Percentiles rank a stretch among this genome's conserved stretches.
These are phyloP conservation scores for Platycnemis pennipes DNA, from an alignment of 2,888 invertebrate species.

Conservation along the genomic window DNA sequence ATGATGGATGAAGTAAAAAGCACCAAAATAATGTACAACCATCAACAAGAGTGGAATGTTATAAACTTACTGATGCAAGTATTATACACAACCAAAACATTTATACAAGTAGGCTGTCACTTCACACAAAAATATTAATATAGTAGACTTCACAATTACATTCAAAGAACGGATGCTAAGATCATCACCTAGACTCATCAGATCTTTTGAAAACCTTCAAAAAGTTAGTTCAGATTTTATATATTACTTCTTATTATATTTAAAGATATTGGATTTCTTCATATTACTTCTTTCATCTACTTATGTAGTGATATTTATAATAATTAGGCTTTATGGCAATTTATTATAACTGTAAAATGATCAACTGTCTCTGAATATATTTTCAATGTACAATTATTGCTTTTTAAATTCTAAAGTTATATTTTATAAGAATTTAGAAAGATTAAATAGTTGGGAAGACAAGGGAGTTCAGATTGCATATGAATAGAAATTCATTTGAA, in stretches of 20 bases:
- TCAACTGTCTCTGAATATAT: constrained; percentile 49
- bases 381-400: constrained; percentile 65
- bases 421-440: constrained; percentile 28
- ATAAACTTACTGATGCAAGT: neutral
- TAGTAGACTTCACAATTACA: neutral
- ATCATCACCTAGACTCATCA: neutral
- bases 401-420: constrained; percentile 57
- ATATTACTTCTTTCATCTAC: neutral
- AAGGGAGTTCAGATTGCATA: constrained; percentile 44
- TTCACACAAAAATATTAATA: constrained; percentile 37
- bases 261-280: constrained; percentile 19
- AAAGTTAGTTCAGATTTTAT: constrained; percentile 20
- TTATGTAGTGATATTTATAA: constrained; percentile 52
- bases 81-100: constrained; percentile 44
- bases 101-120: constrained; percentile 25
- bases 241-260: constrained; percentile 22
- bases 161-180: constrained; percentile 27
- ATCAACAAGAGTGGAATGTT: constrained; percentile 50
- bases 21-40: constrained; percentile 24
- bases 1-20: neutral
- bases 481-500: constrained; percentile 46
- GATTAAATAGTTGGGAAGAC: constrained; percentile 58
- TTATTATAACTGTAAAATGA: constrained; percentile 49
- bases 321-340: constrained; percentile 52
- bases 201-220: constrained; percentile 30